A percentile compares a stretch with the other conserved stretches of the same genome.
These are phyloP conservation scores for Cosmorhoe ocellata DNA, from an alignment of 2,888 invertebrate species.

Conservation along the genomic window DNA sequence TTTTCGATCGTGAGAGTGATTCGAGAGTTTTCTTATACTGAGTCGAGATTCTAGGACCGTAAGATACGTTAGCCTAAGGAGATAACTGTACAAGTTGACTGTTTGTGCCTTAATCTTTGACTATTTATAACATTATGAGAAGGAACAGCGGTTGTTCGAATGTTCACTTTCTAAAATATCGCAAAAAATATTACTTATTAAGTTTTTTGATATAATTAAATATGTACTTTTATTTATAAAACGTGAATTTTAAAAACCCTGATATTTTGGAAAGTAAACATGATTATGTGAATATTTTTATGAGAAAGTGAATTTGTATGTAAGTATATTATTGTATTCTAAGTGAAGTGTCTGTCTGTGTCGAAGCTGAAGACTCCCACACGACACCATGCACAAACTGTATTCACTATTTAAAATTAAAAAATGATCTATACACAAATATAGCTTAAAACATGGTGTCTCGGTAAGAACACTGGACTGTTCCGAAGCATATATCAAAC, in stretches of 20 bases:
- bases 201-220: not conserved
- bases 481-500: too few species aligned
- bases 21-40: conserved; percentile 15
- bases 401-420: too few species aligned
- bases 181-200: not conserved
- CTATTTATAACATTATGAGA: conserved; percentile 16
- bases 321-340: conserved; percentile 6
- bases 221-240: not conserved
- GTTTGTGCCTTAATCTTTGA: conserved; percentile 33
- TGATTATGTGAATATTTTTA: conserved; percentile 3
- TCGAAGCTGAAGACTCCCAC: too few species aligned
- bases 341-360: too few species aligned
- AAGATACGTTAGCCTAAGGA: conserved; percentile 11
- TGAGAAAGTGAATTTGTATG: too few species aligned
- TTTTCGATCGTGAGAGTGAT: conserved; percentile 19
- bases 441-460: too few species aligned
- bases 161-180: conserved; percentile 15
- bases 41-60: not conserved
- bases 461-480: too few species aligned
- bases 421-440: too few species aligned
- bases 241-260: not conserved
- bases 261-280: conserved; percentile 11
- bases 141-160: conserved; percentile 6
- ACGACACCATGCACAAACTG: too few species aligned
- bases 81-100: conserved; percentile 27